phyloP scores from a whole-genome alignment of 2,113 vertebrate genomes.

The Bubo scandiacus region DNA sequence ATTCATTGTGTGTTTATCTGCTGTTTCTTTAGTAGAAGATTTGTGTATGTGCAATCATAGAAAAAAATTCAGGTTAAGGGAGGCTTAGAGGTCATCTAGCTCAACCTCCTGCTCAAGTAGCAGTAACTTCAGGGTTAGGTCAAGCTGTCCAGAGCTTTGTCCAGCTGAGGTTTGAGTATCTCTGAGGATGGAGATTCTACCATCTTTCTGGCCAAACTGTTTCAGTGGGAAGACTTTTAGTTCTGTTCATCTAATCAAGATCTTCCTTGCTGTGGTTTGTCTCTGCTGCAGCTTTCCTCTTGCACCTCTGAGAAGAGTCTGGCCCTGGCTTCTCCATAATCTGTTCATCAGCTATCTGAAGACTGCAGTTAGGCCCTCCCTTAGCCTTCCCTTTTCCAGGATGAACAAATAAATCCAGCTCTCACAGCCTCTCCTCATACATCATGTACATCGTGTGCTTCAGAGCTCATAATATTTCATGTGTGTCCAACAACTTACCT shows the following conservation, averaged over 20 bases:
- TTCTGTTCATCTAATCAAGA: neutral
- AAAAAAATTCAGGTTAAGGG: neutral
- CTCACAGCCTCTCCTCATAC: neutral
- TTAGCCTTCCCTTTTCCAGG: neutral
- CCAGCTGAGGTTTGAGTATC: neutral
- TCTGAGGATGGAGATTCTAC: neutral
- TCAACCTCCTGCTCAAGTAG: neutral
- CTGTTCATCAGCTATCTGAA: neutral
- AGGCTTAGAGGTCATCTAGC: neutral
- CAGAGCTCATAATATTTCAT: neutral
- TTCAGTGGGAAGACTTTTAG: neutral
- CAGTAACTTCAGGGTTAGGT: neutral
- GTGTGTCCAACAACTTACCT: neutral
- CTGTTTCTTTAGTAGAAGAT: neutral
- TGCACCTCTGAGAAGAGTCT: neutral
- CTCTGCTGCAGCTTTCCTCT: neutral
- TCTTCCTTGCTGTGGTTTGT: neutral
- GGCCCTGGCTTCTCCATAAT: neutral
- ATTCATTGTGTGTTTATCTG: neutral
- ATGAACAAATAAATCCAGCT: neutral
- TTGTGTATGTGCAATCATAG: neutral
- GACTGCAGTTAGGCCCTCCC: neutral
- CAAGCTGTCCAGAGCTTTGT: neutral
- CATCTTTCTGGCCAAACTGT: neutral
- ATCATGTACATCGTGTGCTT: fast-evolving